Percentiles rank a stretch among this genome's conserved stretches.
Evolutionary conservation across 2,888 invertebrate genomes (phyloP).

Genomic region (Cataglyphis livida): DNA sequence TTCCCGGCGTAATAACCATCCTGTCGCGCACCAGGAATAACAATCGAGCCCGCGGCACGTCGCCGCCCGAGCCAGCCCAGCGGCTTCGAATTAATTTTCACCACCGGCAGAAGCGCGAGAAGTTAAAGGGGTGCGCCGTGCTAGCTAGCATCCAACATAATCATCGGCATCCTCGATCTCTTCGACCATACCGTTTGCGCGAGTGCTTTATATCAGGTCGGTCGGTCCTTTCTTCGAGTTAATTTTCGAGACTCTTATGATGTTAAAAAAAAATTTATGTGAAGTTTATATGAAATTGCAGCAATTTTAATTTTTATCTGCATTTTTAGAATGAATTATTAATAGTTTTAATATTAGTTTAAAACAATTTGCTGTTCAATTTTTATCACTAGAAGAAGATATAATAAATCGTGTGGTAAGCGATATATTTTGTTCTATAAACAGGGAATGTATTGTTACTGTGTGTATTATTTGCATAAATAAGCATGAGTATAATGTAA

Average conservation of each 20-base stretch:
- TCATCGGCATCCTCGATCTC: conserved; percentile 24
- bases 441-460: not conserved
- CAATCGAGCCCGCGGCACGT: conserved; percentile 48
- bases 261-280: not conserved
- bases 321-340: not conserved
- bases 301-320: not conserved
- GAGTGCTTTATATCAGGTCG: not conserved
- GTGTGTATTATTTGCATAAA: conserved; percentile 16
- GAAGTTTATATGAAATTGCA: not conserved
- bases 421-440: too few relatives aligned
- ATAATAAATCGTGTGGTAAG: not conserved
- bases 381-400: not conserved
- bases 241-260: conserved; percentile 1
- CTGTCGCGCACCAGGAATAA: conserved; percentile 63
- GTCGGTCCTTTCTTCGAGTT: not conserved
- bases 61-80: conserved; percentile 8
- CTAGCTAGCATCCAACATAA: conserved; percentile 4
- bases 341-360: not conserved
- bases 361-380: not conserved
- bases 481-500: conserved; percentile 7
- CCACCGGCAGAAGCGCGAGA: conserved; percentile 14
- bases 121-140: conserved; percentile 2
- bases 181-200: not conserved
- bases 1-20: conserved; percentile 56
- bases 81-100: conserved; percentile 58